phyloP scores from a whole-genome alignment of 2,888 invertebrate genomes.

The Lingula anatina region DNA sequence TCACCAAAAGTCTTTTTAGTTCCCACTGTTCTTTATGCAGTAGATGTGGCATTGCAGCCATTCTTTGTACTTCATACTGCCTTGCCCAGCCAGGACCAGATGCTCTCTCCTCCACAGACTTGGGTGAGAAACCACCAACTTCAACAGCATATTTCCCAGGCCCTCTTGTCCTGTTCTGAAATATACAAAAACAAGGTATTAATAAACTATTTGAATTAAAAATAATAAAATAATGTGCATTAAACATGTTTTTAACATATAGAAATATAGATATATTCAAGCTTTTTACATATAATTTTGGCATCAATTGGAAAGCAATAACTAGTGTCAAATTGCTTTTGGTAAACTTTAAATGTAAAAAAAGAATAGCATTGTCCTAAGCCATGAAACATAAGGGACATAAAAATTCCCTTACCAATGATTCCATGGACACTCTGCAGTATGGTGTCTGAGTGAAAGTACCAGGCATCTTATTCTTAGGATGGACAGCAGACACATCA shows the following conservation, averaged over 20 bases:
- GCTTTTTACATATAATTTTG: too few species aligned
- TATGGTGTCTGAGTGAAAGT: constrained; percentile 46
- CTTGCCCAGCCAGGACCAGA: constrained; percentile 47
- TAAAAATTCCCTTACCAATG: constrained; percentile 25
- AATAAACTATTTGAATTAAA: background rate
- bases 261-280: too few species aligned
- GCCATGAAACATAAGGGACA: too few species aligned
- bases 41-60: constrained; percentile 46
- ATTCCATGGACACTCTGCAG: constrained; percentile 33
- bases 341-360: too few species aligned
- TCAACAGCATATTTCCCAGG: constrained; percentile 42
- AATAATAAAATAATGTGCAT: background rate
- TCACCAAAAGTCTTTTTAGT: constrained; percentile 37
- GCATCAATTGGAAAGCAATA: too few species aligned
- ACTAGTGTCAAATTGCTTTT: too few species aligned
- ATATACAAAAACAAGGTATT: background rate
- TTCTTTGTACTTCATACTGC: constrained; percentile 39
- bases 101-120: constrained; percentile 29
- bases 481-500: constrained; percentile 48
- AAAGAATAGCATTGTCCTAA: too few species aligned
- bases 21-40: constrained; percentile 50
- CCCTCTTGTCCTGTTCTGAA: constrained; percentile 29
- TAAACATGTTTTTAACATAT: too few species aligned
- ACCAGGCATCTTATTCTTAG: constrained; percentile 44
- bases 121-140: constrained; percentile 33